phyloP scores from a whole-genome alignment of 1,140 invertebrate species.

The Carcinoscorpius rotundicauda region DNA sequence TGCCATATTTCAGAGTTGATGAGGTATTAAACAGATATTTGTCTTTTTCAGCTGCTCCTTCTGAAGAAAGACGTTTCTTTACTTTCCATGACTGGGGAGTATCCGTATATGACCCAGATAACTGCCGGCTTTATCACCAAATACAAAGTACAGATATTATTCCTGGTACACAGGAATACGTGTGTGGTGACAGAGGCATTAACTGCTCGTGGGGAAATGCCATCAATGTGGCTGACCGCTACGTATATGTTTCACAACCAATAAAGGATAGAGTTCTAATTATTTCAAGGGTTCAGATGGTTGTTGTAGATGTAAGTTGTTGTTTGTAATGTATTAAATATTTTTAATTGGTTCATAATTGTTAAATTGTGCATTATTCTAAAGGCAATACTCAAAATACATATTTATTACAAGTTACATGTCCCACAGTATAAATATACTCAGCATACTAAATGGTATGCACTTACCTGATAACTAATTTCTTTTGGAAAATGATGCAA shows the following conservation, averaged over 20 bases:
- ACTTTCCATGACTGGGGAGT: conserved; percentile 65
- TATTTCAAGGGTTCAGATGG: conserved; percentile 54
- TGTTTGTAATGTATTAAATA: not conserved
- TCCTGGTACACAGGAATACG: conserved; percentile 57
- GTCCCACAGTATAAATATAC: too few species aligned
- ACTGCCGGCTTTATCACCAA: conserved; percentile 56
- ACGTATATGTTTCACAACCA: conserved; percentile 63
- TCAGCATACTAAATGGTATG: too few species aligned
- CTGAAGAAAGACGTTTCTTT: conserved; percentile 53
- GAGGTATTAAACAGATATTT: conserved; percentile 7
- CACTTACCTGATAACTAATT: too few species aligned
- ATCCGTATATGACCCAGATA: conserved; percentile 56
- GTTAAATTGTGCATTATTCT: too few species aligned
- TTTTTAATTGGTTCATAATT: too few species aligned
- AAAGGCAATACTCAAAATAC: too few species aligned
- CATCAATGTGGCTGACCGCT: conserved; percentile 56
- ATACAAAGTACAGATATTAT: conserved; percentile 59
- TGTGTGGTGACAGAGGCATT: conserved; percentile 51
- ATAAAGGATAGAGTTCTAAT: conserved; percentile 55
- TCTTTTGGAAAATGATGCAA: too few species aligned
- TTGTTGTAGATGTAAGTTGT: conserved; percentile 24
- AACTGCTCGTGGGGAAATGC: conserved; percentile 58
- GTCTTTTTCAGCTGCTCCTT: conserved; percentile 40
- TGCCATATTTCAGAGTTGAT: not conserved
- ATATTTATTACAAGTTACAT: too few species aligned